These are phyloP conservation scores for Tokudaia muenninki DNA, from an alignment of 2,797 vertebrate species.

Conservation along the genomic window DNA sequence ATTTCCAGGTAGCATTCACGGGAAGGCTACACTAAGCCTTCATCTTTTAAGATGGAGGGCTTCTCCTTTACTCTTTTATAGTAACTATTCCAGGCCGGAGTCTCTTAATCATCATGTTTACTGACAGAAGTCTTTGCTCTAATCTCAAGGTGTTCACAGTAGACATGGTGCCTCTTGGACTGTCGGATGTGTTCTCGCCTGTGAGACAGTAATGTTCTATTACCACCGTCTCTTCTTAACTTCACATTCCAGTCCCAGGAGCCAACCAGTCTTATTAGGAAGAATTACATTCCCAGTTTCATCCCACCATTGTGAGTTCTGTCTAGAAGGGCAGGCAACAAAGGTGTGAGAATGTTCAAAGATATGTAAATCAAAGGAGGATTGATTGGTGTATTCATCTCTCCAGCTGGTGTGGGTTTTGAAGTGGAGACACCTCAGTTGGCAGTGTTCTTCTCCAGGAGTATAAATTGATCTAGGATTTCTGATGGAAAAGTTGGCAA, in stretches of 20 bases:
- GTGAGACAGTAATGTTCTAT: background rate
- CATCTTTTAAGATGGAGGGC: background rate
- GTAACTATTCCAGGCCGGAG: background rate
- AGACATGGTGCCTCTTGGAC: rapidly evolving
- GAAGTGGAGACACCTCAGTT: background rate
- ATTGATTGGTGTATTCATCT: background rate
- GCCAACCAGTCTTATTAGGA: background rate
- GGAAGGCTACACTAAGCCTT: background rate
- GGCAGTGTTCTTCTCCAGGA: background rate
- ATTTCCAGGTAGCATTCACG: background rate
- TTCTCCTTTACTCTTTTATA: background rate
- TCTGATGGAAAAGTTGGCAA: conserved; percentile 36
- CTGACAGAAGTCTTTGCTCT: background rate
- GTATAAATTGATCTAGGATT: background rate
- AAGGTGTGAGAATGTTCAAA: conserved; percentile 60
- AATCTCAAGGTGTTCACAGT: too few species aligned
- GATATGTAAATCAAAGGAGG: conserved; percentile 30
- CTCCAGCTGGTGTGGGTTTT: background rate
- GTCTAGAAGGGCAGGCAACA: background rate
- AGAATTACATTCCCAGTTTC: background rate
- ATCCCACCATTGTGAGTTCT: background rate
- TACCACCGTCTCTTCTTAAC: background rate
- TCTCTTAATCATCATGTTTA: background rate
- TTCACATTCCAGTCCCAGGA: background rate
- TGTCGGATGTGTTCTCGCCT: background rate